Evolutionary conservation across 2,113 vertebrate genomes (phyloP).

Genomic region (Pomatostomus ruficeps): DNA sequence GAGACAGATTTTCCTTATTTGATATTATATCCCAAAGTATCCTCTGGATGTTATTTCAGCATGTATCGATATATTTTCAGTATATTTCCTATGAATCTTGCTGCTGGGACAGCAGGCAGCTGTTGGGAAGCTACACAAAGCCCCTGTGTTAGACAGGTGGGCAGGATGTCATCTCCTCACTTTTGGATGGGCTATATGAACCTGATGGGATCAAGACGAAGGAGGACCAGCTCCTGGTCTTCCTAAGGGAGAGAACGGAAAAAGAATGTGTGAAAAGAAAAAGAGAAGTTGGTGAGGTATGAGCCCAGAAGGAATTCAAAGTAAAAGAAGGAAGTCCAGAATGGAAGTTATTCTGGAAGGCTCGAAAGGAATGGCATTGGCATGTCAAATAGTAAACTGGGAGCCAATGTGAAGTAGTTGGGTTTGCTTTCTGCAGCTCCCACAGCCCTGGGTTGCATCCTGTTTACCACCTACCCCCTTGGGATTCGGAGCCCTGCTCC

Average conservation of each 20-base stretch:
- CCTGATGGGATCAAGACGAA: neutral
- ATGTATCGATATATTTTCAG: neutral
- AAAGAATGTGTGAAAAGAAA: neutral
- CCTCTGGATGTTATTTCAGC: neutral
- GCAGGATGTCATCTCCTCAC: neutral
- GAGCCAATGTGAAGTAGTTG: accelerated
- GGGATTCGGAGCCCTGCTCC: neutral
- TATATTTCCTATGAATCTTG: neutral
- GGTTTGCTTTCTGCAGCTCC: neutral
- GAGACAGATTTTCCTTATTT: neutral
- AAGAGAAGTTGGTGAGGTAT: neutral
- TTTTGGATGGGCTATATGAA: neutral
- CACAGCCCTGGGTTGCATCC: accelerated
- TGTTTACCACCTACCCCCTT: accelerated
- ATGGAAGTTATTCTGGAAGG: neutral
- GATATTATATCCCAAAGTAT: neutral
- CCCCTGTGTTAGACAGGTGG: neutral
- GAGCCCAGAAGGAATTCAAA: neutral
- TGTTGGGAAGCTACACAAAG: neutral
- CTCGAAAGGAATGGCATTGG: neutral
- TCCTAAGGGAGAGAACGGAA: neutral
- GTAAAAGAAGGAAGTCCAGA: neutral
- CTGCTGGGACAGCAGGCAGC: neutral
- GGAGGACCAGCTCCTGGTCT: neutral
- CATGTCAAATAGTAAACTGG: neutral